Evolutionary conservation across 2,797 vertebrate genomes (phyloP).

Genomic region (Enteromius radiatus): DNA sequence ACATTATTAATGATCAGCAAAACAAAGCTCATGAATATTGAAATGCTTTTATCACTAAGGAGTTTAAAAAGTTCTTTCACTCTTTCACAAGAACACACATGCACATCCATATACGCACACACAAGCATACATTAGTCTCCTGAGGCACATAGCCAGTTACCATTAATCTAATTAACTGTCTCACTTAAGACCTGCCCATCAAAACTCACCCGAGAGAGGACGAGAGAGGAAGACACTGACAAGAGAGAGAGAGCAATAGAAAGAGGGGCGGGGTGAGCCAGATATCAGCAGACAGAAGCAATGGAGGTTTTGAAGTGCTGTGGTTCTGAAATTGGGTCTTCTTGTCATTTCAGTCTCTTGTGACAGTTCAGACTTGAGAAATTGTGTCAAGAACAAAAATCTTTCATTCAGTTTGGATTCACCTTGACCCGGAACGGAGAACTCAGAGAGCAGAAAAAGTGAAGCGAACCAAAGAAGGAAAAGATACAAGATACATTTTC

Average conservation of each 20-base stretch:
- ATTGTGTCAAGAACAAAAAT: constrained; percentile 58
- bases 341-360: constrained; percentile 56
- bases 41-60: constrained; percentile 47
- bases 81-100: constrained; percentile 24
- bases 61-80: constrained; percentile 37
- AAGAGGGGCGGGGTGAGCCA: constrained; percentile 36
- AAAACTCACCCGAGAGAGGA: constrained; percentile 52
- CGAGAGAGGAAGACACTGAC: neutral
- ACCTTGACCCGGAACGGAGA: constrained; percentile 60
- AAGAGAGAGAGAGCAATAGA: constrained; percentile 13
- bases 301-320: constrained; percentile 29
- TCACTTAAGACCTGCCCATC: constrained; percentile 61
- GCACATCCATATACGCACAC: constrained; percentile 37
- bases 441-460: neutral
- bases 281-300: constrained; percentile 41
- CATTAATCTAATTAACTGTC: constrained; percentile 62
- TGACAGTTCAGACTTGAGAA: constrained; percentile 55
- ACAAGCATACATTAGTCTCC: constrained; percentile 44
- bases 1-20: constrained; percentile 57
- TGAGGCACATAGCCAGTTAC: constrained; percentile 54
- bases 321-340: constrained; percentile 59
- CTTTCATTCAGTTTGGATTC: constrained; percentile 54
- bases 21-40: constrained; percentile 58
- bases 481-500: neutral
- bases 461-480: constrained; percentile 17